A percentile compares a stretch with the other conserved stretches of the same genome.
Evolutionary conservation across 2,797 vertebrate genomes (phyloP).

Genomic region (Gadopsis marmoratus): DNA sequence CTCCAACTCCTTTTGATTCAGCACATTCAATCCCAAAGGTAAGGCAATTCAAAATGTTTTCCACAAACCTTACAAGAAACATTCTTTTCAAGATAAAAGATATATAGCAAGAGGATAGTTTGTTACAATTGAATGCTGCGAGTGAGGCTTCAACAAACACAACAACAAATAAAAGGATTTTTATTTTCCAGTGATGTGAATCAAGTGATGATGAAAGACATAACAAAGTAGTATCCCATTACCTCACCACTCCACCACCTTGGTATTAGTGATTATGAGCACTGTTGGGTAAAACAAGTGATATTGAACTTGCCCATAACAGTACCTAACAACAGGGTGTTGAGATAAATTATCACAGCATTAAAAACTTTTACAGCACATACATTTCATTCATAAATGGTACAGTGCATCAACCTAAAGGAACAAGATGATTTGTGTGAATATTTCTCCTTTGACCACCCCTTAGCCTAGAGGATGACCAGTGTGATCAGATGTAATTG

Average conservation of each 20-base stretch:
- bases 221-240: conserved; percentile 45
- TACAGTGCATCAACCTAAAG: conserved; percentile 5
- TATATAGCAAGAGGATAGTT: not conserved
- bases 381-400: conserved; percentile 27
- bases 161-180: conserved; percentile 13
- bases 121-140: not conserved
- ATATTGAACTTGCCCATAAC: conserved; percentile 10
- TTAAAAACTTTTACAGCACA: not conserved
- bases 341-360: conserved; percentile 1
- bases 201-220: conserved; percentile 39
- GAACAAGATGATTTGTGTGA: conserved; percentile 1
- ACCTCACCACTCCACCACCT: conserved; percentile 46
- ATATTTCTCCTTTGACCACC: conserved; percentile 37
- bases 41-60: conserved; percentile 4
- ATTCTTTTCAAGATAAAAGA: not conserved
- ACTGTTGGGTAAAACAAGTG: not conserved
- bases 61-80: not conserved
- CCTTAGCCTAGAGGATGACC: conserved; percentile 15
- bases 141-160: conserved; percentile 2
- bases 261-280: conserved; percentile 22
- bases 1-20: not conserved
- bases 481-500: conserved; percentile 52
- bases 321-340: not conserved
- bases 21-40: not conserved
- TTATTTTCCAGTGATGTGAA: conserved; percentile 55